These are phyloP conservation scores for Ips nitidus DNA, from an alignment of 1,140 invertebrate species.

Conservation along the genomic window DNA sequence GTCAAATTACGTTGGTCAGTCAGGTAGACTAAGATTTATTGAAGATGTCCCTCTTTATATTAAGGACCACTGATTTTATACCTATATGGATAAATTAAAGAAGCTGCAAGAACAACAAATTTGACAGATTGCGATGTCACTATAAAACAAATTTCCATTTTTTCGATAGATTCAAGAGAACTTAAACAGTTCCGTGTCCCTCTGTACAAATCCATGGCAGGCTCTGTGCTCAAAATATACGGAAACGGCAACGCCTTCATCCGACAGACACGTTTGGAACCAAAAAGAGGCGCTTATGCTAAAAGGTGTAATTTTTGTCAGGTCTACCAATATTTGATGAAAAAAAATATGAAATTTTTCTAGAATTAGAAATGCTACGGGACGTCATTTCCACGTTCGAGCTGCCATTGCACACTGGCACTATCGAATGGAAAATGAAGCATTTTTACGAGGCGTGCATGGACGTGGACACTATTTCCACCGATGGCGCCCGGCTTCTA, in stretches of 20 bases:
- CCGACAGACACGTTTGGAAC: slow-evolving; percentile 51
- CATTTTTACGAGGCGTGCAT: slow-evolving; percentile 55
- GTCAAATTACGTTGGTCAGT: no score
- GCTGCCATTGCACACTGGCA: slow-evolving; percentile 43
- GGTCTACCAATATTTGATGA: not conserved
- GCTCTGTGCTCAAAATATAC: slow-evolving; percentile 59
- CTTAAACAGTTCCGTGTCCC: slow-evolving; percentile 52
- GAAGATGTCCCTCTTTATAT: no score
- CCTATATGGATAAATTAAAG: no score
- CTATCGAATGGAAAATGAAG: slow-evolving; percentile 53
- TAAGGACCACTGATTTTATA: no score
- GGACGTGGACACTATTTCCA: slow-evolving; percentile 52
- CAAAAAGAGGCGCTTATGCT: slow-evolving; percentile 39
- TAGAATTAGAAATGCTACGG: slow-evolving; percentile 46
- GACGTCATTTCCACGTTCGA: slow-evolving; percentile 50
- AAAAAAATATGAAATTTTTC: no score
- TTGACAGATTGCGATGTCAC: no score
- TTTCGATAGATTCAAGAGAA: slow-evolving; percentile 44
- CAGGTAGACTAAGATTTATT: no score
- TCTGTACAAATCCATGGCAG: slow-evolving; percentile 58
- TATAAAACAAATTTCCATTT: not conserved
- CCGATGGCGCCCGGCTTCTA: slow-evolving; percentile 49
- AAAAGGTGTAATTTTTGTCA: slow-evolving; percentile 34
- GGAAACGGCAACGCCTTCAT: slow-evolving; percentile 50
- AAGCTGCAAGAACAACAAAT: no score